phyloP scores from a whole-genome alignment of 2,797 vertebrate species.

The Chelmon rostratus region DNA sequence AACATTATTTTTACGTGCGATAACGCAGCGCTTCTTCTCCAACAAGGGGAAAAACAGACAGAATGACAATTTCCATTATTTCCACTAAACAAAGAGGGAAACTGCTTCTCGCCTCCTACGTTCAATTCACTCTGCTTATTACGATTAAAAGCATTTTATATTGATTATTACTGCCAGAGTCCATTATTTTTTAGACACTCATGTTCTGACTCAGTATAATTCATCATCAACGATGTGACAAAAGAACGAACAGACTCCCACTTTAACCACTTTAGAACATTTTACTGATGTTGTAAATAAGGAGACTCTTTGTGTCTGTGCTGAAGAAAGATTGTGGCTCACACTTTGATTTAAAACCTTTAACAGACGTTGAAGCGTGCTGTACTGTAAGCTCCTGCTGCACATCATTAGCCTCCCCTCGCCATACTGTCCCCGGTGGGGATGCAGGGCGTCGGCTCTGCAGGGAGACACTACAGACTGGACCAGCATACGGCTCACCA shows the following conservation, averaged over 20 bases:
- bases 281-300: neutral
- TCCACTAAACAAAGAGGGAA: no score
- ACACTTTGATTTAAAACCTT: neutral
- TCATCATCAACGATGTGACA: neutral
- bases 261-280: neutral
- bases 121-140: neutral
- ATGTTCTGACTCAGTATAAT: neutral
- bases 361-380: no score
- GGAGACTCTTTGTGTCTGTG: neutral
- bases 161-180: neutral
- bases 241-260: neutral
- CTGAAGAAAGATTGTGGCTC: no score
- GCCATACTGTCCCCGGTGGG: neutral
- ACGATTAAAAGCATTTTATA: neutral
- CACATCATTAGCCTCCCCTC: neutral
- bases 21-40: no score
- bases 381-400: no score
- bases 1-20: no score
- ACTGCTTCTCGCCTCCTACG: no score
- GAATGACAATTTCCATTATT: no score
- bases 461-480: conserved; percentile 1
- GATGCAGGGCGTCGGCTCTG: conserved; percentile 36
- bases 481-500: neutral
- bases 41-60: no score
- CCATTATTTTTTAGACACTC: neutral